A percentile compares a stretch with the other conserved stretches of the same genome.
Conservation (phyloP, 2,797 vertebrate species). For the Apodemus agrarius region DNA sequence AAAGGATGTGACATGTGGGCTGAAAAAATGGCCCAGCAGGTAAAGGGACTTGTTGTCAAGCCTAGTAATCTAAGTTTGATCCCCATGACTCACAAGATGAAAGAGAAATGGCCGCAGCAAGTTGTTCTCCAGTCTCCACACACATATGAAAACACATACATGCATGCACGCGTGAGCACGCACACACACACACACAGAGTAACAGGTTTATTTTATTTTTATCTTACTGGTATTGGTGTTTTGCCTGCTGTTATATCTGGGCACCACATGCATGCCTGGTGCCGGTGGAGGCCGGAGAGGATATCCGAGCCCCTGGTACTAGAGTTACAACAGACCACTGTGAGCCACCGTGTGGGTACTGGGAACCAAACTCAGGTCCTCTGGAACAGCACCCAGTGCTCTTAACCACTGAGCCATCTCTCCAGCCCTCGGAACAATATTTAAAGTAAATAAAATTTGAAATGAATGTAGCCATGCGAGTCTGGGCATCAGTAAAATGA, state of each 20-base stretch:
- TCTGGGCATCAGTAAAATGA: neutral
- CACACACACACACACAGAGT: neutral
- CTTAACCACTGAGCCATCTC: neutral
- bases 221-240: neutral
- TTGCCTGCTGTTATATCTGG: neutral
- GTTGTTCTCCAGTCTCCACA: neutral
- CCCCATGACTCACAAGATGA: neutral
- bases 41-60: neutral
- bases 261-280: neutral
- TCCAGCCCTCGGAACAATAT: neutral
- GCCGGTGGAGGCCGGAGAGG: neutral
- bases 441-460: neutral
- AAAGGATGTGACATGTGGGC: neutral
- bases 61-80: neutral
- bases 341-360: neutral
- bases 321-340: neutral
- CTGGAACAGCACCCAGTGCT: neutral
- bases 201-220: neutral
- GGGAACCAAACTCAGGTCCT: neutral
- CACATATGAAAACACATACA: neutral
- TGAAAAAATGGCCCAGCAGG: neutral
- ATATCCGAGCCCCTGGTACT: neutral
- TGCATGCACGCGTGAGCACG: neutral
- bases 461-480: neutral
- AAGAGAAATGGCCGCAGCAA: neutral